Evolutionary conservation across 2,888 invertebrate genomes (phyloP).

Genomic region (Caenorhabditis auriculariae): DNA sequence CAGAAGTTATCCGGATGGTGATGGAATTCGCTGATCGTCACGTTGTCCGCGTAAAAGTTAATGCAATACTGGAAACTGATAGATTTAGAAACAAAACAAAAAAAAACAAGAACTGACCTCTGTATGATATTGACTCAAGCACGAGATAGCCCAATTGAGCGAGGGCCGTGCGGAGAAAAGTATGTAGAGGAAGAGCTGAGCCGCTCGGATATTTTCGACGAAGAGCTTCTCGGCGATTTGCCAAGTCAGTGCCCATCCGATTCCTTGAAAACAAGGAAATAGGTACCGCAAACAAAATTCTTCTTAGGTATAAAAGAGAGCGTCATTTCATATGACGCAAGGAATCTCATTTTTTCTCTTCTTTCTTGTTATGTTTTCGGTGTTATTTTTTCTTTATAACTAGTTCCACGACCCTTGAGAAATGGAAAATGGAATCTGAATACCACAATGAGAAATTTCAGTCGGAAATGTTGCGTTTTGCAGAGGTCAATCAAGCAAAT

Average conservation of each 20-base stretch:
- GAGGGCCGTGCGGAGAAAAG: conserved; percentile 25
- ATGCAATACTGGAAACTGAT: conserved; percentile 14
- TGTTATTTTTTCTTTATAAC: no score
- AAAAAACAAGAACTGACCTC: conserved; percentile 4
- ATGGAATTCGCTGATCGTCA: conserved; percentile 7
- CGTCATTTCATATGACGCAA: no score
- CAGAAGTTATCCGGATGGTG: conserved; percentile 47
- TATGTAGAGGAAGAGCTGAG: conserved; percentile 35
- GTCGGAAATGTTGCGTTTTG: no score
- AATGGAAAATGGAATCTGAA: no score
- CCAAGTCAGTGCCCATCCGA: conserved; percentile 50
- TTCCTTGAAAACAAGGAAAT: conserved; percentile 20
- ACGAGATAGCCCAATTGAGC: conserved; percentile 35
- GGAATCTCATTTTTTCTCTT: no score
- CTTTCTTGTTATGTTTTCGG: no score
- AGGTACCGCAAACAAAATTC: no score
- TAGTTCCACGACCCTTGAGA: no score
- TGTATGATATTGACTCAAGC: conserved; percentile 21
- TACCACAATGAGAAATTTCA: no score
- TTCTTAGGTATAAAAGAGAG: no score
- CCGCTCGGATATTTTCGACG: conserved; percentile 29
- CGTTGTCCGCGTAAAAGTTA: conserved; percentile 24
- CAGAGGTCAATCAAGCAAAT: no score
- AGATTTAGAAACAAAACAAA: not conserved
- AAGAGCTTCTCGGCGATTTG: conserved; percentile 35